phyloP scores from a whole-genome alignment of 2,888 invertebrate genomes.

The Caenorhabditis sp. region DNA sequence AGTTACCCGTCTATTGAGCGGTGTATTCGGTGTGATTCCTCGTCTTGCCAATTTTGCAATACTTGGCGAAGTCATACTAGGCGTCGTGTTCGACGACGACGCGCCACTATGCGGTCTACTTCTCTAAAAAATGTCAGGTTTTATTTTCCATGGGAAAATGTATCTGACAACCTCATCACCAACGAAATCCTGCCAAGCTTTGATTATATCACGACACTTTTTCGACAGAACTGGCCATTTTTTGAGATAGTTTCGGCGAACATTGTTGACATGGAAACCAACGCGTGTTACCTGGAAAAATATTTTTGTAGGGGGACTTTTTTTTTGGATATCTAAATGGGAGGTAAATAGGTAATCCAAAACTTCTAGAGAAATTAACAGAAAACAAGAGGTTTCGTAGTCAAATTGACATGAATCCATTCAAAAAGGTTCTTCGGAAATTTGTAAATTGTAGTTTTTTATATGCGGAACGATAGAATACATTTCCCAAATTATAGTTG shows the following conservation, averaged over 20 bases:
- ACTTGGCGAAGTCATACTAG: conserved; percentile 63
- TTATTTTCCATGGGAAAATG: no score
- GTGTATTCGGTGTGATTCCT: conserved; percentile 64
- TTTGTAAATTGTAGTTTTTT: no score
- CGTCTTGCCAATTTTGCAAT: conserved; percentile 50
- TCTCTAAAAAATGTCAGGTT: conserved; percentile 5
- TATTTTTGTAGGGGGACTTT: no score
- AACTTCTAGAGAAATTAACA: no score
- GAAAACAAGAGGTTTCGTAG: no score
- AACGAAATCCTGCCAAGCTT: conserved; percentile 60
- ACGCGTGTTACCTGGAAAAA: conserved; percentile 64
- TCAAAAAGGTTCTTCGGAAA: no score
- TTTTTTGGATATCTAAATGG: no score
- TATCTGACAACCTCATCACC: conserved; percentile 30
- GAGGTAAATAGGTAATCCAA: no score
- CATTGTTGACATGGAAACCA: conserved; percentile 61
- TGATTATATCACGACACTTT: conserved; percentile 63
- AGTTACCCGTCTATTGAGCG: conserved; percentile 46
- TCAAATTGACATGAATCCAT: no score
- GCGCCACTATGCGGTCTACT: conserved; percentile 44
- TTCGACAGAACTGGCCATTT: conserved; percentile 57
- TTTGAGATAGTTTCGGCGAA: conserved; percentile 56
- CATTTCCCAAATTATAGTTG: no score
- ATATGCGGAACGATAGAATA: no score
- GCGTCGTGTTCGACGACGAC: conserved; percentile 62